Conservation (phyloP, 2,113 vertebrate genomes). For the Phoenicopterus ruber region DNA sequence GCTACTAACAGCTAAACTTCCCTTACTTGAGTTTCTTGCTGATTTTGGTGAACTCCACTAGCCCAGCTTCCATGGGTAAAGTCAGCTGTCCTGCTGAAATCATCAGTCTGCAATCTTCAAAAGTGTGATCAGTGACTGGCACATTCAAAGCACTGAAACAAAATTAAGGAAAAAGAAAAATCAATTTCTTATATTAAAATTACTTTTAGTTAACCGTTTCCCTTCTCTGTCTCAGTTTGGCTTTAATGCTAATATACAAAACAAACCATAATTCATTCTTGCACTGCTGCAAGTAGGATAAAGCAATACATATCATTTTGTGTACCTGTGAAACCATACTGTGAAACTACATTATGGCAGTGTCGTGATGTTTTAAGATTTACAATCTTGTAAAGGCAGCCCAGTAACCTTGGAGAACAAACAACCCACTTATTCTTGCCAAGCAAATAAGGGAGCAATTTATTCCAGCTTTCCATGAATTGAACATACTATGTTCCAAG, state of each 20-base stretch:
- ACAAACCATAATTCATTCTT: background rate
- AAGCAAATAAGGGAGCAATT: background rate
- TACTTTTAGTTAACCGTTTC: background rate
- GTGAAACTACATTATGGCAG: background rate
- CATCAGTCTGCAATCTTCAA: slow-evolving; percentile 96
- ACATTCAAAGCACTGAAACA: slow-evolving; percentile 80
- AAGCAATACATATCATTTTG: background rate
- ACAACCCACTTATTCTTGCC: background rate
- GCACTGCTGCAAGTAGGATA: background rate
- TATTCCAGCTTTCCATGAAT: background rate
- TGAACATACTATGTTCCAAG: background rate
- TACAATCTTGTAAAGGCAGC: background rate
- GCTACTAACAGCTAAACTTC: background rate
- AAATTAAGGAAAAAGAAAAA: background rate
- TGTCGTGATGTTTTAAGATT: background rate
- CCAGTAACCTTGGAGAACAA: background rate
- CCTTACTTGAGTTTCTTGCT: slow-evolving; percentile 93
- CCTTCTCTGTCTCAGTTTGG: background rate
- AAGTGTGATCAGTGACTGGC: slow-evolving; percentile 94
- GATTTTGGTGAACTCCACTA: slow-evolving; percentile 98
- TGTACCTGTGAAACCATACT: background rate
- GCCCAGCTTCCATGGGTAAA: slow-evolving; percentile 94
- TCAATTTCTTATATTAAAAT: background rate
- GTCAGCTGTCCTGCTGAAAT: slow-evolving; percentile 94
- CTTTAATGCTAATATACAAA: background rate